Percentiles rank a stretch among this genome's conserved stretches.
These are phyloP conservation scores for Menidia menidia DNA, from an alignment of 2,797 vertebrate species.

Conservation along the genomic window DNA sequence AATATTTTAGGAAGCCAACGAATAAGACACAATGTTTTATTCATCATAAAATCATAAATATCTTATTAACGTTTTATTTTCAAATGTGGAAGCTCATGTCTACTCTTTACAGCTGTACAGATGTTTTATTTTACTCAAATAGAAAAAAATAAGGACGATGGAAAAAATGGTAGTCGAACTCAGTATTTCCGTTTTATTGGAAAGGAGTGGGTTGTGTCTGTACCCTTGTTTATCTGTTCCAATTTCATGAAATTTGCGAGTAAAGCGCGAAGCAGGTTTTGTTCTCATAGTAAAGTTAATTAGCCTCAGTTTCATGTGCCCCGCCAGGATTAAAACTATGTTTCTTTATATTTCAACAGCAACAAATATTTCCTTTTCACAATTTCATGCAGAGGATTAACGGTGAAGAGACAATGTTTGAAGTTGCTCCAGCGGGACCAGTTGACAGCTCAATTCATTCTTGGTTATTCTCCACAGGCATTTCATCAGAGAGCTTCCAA, in stretches of 20 bases:
- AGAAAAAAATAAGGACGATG: neutral
- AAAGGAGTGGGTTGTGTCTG: neutral
- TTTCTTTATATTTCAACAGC: neutral
- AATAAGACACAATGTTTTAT: neutral
- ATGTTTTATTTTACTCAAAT: neutral
- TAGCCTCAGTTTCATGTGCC: conserved; percentile 17
- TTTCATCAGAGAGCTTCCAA: conserved; percentile 52
- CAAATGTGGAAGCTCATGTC: neutral
- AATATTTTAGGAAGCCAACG: neutral
- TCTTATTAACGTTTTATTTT: neutral
- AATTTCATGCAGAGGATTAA: conserved; percentile 37
- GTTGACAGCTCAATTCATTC: conserved; percentile 73
- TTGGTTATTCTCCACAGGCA: conserved; percentile 52
- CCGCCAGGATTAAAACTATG: conserved; percentile 1
- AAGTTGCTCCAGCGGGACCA: conserved; percentile 52
- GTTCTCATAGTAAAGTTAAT: conserved; percentile 29
- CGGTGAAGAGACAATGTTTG: conserved; percentile 45
- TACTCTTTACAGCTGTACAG: neutral
- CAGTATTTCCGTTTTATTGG: neutral
- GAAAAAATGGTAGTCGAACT: neutral
- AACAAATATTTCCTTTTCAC: conserved; percentile 42
- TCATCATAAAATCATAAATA: neutral
- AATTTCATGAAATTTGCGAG: conserved; percentile 35
- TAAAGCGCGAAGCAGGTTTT: conserved; percentile 23
- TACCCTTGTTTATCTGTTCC: conserved; percentile 41